Conservation (phyloP, 2,888 invertebrate genomes). For the Aproaerema taeniolella region DNA sequence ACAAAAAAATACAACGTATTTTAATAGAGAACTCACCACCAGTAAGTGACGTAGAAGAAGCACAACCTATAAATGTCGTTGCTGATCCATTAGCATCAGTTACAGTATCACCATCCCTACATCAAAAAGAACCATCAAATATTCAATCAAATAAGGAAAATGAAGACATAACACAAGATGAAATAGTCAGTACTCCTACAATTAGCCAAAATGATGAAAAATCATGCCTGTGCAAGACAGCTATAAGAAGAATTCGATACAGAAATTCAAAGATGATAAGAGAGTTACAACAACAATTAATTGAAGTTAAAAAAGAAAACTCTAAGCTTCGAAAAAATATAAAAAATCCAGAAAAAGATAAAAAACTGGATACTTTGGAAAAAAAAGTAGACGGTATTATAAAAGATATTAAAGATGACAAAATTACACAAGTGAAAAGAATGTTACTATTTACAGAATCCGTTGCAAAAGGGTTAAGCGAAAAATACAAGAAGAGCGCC, state of each 20-base stretch:
- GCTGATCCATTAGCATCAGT: too few species aligned
- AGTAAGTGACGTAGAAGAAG: conserved; percentile 1
- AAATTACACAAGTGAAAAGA: conserved; percentile 1
- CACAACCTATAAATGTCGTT: too few species aligned
- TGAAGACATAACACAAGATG: background rate
- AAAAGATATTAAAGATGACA: background rate
- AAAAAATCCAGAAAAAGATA: too few species aligned
- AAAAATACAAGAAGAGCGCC: background rate
- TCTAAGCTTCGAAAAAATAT: too few species aligned
- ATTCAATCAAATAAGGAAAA: background rate
- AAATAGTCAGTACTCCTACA: too few species aligned
- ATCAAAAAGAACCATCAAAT: background rate
- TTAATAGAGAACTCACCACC: conserved; percentile 2
- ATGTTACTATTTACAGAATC: conserved; percentile 2
- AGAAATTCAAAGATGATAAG: background rate
- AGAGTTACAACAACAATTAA: background rate
- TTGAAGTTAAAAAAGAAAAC: too few species aligned
- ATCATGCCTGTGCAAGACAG: too few species aligned
- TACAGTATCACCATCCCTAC: background rate
- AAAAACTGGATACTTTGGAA: background rate
- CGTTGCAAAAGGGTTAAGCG: background rate
- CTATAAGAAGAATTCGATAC: conserved; percentile 2
- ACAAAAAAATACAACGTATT: background rate
- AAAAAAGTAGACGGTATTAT: background rate
- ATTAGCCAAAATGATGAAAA: too few species aligned